These are phyloP conservation scores for Eupeodes luniger DNA, from an alignment of 2,888 invertebrate species.

Conservation along the genomic window DNA sequence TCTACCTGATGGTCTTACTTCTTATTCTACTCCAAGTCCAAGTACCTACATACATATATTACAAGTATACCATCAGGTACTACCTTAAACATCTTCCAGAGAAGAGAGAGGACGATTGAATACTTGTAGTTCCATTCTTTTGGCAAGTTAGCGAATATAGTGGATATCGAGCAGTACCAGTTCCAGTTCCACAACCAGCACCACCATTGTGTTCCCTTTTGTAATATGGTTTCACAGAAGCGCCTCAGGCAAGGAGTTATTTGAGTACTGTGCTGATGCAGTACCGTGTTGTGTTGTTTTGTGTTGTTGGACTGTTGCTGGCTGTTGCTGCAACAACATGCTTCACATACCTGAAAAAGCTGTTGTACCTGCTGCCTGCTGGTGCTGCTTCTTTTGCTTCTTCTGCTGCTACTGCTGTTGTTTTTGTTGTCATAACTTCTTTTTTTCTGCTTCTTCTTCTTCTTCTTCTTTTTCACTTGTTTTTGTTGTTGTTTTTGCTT, in stretches of 20 bases:
- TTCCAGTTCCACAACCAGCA: conserved; percentile 1
- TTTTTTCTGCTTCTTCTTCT: background rate
- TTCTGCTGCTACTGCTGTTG: conserved; percentile 10
- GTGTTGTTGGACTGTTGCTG: conserved; percentile 60
- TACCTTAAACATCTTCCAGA: conserved; percentile 47
- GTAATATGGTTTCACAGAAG: conserved; percentile 47
- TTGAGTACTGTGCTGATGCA: conserved; percentile 8
- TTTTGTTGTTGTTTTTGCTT: conserved; percentile 24
- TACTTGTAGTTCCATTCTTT: conserved; percentile 55
- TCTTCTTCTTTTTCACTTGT: background rate
- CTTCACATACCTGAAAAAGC: conserved; percentile 73
- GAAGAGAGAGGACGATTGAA: conserved; percentile 20
- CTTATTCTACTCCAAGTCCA: background rate
- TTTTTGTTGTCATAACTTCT: conserved; percentile 42
- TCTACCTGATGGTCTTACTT: conserved; percentile 72
- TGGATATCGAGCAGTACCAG: conserved; percentile 41
- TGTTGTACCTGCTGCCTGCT: conserved; percentile 72
- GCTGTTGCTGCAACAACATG: conserved; percentile 70
- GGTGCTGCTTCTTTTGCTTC: conserved; percentile 32
- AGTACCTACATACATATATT: too few relatives aligned
- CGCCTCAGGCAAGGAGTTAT: conserved; percentile 36
- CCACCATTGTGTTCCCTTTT: conserved; percentile 41
- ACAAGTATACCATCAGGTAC: conserved; percentile 58
- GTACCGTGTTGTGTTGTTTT: conserved; percentile 45
- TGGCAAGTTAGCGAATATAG: conserved; percentile 18